Conservation (phyloP, 2,113 vertebrate species). For the Pungitius pungitius region DNA sequence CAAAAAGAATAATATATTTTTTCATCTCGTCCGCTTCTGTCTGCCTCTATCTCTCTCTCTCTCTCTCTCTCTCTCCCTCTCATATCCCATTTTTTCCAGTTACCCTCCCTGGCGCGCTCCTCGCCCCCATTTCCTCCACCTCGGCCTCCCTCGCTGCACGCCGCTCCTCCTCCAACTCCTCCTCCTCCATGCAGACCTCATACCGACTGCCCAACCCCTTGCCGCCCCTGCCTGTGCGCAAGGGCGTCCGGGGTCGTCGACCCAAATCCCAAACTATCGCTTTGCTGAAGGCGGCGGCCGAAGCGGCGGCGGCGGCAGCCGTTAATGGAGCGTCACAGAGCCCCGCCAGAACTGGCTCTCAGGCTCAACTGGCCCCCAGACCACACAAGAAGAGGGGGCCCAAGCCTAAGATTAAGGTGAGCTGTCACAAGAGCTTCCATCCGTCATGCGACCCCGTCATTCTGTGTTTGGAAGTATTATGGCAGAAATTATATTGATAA, state of each 20-base stretch:
- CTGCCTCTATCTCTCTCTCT: background rate
- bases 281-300: constrained; percentile 81
- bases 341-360: constrained; percentile 74
- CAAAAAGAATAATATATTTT: background rate
- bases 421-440: constrained; percentile 39
- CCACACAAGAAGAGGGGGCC: constrained; percentile 87
- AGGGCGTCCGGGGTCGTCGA: constrained; percentile 85
- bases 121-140: constrained; percentile 81
- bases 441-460: constrained; percentile 31
- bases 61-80: background rate
- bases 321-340: constrained; percentile 82
- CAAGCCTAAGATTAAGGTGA: constrained; percentile 92
- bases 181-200: constrained; percentile 89
- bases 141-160: constrained; percentile 82
- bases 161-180: constrained; percentile 83
- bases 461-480: constrained; percentile 5
- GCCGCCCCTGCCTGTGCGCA: constrained; percentile 84
- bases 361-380: constrained; percentile 79
- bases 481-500: constrained; percentile 38
- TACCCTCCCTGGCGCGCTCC: constrained; percentile 83
- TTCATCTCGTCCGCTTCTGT: background rate
- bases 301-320: constrained; percentile 73
- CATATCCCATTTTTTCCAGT: constrained; percentile 76
- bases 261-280: constrained; percentile 84
- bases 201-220: constrained; percentile 85